Evolutionary conservation across 2,888 invertebrate species (phyloP).

Genomic region (Elmis aenea): DNA sequence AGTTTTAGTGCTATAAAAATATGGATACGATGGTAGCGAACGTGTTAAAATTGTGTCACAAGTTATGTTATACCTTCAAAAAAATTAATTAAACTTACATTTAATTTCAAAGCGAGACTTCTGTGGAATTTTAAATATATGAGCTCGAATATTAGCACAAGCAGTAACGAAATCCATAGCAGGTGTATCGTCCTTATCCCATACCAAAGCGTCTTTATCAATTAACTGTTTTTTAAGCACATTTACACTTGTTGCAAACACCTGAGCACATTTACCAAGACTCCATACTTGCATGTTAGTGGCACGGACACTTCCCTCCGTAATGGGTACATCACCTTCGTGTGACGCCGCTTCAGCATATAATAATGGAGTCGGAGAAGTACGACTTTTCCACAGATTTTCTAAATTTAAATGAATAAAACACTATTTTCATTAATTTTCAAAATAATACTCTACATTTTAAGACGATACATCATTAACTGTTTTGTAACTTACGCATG

Average conservation of each 20-base stretch:
- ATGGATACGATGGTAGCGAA: too few relatives aligned
- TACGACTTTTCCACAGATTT: slow-evolving; percentile 89
- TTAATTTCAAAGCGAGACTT: slow-evolving; percentile 93
- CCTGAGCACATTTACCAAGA: slow-evolving; percentile 46
- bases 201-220: slow-evolving; percentile 69
- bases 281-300: slow-evolving; percentile 43
- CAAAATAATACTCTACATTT: neutral
- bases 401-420: slow-evolving; percentile 37
- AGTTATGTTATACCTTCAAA: neutral
- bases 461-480: neutral
- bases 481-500: slow-evolving; percentile 55
- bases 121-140: slow-evolving; percentile 81
- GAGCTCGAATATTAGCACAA: slow-evolving; percentile 87
- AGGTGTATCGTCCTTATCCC: slow-evolving; percentile 95
- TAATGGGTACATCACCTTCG: slow-evolving; percentile 24
- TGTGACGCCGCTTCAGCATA: slow-evolving; percentile 53
- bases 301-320: slow-evolving; percentile 27
- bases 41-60: too few relatives aligned
- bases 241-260: slow-evolving; percentile 66
- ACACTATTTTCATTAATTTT: neutral
- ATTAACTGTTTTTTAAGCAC: slow-evolving; percentile 58
- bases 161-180: slow-evolving; percentile 96
- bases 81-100: slow-evolving; percentile 56
- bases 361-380: slow-evolving; percentile 74
- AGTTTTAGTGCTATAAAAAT: too few relatives aligned